Evolutionary conservation across 2,113 vertebrate genomes (phyloP), one percentile per base, ranked within the genome.

Genomic region (Pimephales promelas): DNA sequence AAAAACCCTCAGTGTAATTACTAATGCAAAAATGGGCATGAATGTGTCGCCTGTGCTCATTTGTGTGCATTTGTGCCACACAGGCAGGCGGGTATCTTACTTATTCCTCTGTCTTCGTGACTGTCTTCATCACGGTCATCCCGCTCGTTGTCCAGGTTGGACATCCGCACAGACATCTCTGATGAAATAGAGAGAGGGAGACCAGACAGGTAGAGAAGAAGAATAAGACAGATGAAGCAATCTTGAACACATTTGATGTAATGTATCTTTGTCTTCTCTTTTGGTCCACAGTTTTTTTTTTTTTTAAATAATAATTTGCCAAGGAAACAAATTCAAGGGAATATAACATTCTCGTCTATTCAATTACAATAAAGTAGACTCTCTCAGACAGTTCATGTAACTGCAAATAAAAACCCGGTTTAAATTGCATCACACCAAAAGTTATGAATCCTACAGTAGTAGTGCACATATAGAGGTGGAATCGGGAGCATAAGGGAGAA

Each of bases 131-230:
- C 98, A 45, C 98, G 90, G 90, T 99, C 98, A 0, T 99, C 98
- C 85, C 98, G 89, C 61, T 99, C 98, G 0, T 98, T 99, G 57
- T 99, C 98, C 90, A 99, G 94, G 94, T 98, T 99, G 83, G 98
- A 99, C 98, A 99, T 99, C 3, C 98, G 95, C 90, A 99, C 98
- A 0, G 98, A 99, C 97, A 99, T 99, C 91, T 99, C 98, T 99
- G 86, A 80, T 88, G 85, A 49, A 3, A 34, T 31, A 82, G 45
- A 74, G 26, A 72, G 28, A 68, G 28, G 1, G 3, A 10, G 34
- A 16, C 13, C 81, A 40, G 22, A 31, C 57, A 10, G n/a, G 64
- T 31, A n/a, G 36, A 45, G 1, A 9, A 45, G 14, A 62, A 31
- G 16, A 74, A 47, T 13, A 34, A 28, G 61, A n/a, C 16, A 59